Percentiles rank a stretch among this genome's conserved stretches.
phyloP scores from a whole-genome alignment of 2,888 invertebrate genomes.

The Yponomeuta sedellus region DNA sequence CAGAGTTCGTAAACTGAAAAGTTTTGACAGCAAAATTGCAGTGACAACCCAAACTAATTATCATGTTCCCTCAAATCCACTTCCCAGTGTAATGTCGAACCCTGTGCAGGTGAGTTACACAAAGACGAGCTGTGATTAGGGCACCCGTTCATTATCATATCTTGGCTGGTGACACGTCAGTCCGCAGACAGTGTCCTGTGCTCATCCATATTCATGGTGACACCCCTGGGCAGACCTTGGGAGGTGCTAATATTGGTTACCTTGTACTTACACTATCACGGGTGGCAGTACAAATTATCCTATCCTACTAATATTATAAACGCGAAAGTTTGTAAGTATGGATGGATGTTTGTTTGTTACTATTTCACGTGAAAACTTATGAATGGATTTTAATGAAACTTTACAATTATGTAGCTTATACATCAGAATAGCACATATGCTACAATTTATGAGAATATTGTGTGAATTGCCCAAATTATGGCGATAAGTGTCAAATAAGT shows the following conservation, averaged over 20 bases:
- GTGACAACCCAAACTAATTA: neutral
- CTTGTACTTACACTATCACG: neutral
- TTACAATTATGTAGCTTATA: too few species aligned
- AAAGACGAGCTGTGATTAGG: neutral
- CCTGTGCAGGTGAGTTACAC: slow-evolving; percentile 21
- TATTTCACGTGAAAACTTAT: too few species aligned
- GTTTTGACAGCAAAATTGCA: neutral
- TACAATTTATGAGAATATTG: too few species aligned
- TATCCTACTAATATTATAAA: too few species aligned
- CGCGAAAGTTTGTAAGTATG: too few species aligned
- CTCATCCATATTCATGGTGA: slow-evolving; percentile 57
- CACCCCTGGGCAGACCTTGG: slow-evolving; percentile 13
- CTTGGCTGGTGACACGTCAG: slow-evolving; percentile 43
- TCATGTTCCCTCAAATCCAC: neutral
- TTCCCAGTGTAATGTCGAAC: neutral
- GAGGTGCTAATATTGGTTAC: neutral
- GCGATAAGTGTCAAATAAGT: too few species aligned
- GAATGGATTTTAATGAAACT: too few species aligned
- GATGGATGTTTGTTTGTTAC: too few species aligned
- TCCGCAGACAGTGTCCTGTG: slow-evolving; percentile 29
- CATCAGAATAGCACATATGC: too few species aligned
- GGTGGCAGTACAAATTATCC: too few species aligned
- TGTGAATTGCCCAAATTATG: too few species aligned
- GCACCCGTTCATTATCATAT: slow-evolving; percentile 27
- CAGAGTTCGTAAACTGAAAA: neutral